Evolutionary conservation across 2,113 vertebrate genomes (phyloP).

Genomic region (Microcebus murinus): DNA sequence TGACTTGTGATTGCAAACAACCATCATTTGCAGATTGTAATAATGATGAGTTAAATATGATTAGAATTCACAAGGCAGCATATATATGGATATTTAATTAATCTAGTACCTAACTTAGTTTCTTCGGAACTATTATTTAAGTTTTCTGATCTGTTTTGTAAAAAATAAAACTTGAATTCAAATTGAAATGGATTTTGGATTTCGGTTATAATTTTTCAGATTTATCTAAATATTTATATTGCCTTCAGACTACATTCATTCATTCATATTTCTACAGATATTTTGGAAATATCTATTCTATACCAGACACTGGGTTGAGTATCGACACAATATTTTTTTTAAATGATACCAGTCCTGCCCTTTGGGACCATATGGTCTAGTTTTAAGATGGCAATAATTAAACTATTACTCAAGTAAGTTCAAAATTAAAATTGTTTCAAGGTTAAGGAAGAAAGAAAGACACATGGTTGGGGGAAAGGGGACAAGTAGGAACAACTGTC

Average conservation of each 20-base stretch:
- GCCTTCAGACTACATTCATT: not conserved
- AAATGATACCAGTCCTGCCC: not conserved
- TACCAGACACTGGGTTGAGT: not conserved
- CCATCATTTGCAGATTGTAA: not conserved
- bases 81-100: not conserved
- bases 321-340: not conserved
- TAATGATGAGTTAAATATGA: not conserved
- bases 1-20: not conserved
- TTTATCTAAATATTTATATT: not conserved
- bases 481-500: not conserved
- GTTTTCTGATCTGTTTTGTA: slow-evolving; percentile 21
- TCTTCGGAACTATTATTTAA: not conserved
- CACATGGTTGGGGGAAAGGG: accelerated
- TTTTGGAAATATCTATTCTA: not conserved
- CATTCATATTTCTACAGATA: not conserved
- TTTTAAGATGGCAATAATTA: slow-evolving; percentile 4
- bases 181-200: slow-evolving; percentile 12
- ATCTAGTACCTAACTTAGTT: not conserved
- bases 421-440: not conserved
- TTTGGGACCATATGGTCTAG: not conserved
- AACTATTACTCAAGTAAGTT: not conserved
- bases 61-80: slow-evolving; percentile 8
- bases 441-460: not conserved
- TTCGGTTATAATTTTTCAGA: slow-evolving; percentile 5
- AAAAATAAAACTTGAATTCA: slow-evolving; percentile 21